phyloP scores from a whole-genome alignment of 2,888 invertebrate genomes.

The Lissonota sp. region DNA sequence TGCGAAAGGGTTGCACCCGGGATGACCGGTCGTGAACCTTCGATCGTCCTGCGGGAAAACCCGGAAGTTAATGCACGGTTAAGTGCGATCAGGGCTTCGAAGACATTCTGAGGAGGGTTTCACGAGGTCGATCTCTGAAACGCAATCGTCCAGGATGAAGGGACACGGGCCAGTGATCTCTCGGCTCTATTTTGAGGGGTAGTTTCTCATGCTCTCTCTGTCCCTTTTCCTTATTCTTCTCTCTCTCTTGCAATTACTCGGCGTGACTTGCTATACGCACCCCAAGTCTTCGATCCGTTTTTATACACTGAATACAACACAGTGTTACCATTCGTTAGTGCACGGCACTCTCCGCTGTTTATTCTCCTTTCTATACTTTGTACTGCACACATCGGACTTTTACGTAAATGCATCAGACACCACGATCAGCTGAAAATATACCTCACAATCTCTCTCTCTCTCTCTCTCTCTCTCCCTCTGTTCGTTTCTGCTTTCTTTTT shows the following conservation, averaged over 20 bases:
- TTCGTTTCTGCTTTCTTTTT: background rate
- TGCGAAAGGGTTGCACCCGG: too few species aligned
- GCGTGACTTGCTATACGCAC: conserved; percentile 82
- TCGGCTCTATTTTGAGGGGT: conserved; percentile 30
- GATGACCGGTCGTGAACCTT: too few species aligned
- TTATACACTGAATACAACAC: background rate
- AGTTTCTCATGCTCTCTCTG: conserved; percentile 35
- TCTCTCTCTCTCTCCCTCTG: background rate
- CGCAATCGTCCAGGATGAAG: conserved; percentile 26
- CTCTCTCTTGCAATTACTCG: conserved; percentile 79
- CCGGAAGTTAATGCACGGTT: too few species aligned
- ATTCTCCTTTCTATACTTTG: conserved; percentile 29
- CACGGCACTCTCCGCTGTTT: conserved; percentile 50
- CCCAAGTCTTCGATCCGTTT: conserved; percentile 67
- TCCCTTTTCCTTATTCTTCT: background rate
- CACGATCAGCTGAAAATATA: conserved; percentile 17
- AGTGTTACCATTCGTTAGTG: conserved; percentile 52
- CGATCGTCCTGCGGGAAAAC: too few species aligned
- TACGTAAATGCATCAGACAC: conserved; percentile 21
- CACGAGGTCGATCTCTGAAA: conserved; percentile 49
- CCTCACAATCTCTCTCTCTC: background rate
- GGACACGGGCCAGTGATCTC: conserved; percentile 45
- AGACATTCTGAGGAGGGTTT: conserved; percentile 13
- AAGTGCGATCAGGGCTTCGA: conserved; percentile 10
- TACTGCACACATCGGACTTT: conserved; percentile 4